phyloP scores from a whole-genome alignment of 2,113 vertebrate species.

The Galbula dea region DNA sequence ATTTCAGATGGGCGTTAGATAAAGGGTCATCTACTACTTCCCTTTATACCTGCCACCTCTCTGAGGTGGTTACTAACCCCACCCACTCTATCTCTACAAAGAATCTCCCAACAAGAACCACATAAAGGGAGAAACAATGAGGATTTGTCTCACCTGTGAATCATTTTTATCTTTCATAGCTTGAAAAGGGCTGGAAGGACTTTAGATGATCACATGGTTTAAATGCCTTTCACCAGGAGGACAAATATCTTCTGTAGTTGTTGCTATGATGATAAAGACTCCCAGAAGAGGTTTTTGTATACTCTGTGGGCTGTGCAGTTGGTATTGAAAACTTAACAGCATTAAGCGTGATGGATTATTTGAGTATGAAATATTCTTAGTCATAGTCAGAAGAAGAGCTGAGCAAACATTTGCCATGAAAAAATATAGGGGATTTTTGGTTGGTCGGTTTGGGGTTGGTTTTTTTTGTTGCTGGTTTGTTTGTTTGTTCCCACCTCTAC shows the following conservation, averaged over 20 bases:
- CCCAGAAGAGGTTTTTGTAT: conserved; percentile 18
- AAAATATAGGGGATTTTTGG: not conserved
- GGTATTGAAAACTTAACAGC: conserved; percentile 60
- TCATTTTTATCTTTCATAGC: not conserved
- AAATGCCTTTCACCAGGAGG: not conserved
- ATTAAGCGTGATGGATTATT: conserved; percentile 58
- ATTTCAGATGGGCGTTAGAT: not conserved
- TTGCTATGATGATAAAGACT: conserved; percentile 27
- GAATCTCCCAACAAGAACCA: not conserved
- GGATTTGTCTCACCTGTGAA: not conserved
- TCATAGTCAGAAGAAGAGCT: conserved; percentile 51
- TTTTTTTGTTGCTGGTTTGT: not conserved
- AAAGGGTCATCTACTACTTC: not conserved
- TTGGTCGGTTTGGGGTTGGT: not conserved
- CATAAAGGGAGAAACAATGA: not conserved
- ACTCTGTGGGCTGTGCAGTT: conserved; percentile 8
- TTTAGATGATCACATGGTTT: conserved; percentile 1
- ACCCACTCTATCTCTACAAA: not conserved
- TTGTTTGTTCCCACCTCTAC: not conserved
- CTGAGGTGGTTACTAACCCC: not conserved
- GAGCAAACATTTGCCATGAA: conserved; percentile 24
- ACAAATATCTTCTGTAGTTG: conserved; percentile 16
- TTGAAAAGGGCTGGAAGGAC: not conserved
- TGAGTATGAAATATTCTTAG: conserved; percentile 61
- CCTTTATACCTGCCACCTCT: not conserved